Conservation (phyloP, 2,888 invertebrate genomes). For the Chaetoderma sp. region DNA sequence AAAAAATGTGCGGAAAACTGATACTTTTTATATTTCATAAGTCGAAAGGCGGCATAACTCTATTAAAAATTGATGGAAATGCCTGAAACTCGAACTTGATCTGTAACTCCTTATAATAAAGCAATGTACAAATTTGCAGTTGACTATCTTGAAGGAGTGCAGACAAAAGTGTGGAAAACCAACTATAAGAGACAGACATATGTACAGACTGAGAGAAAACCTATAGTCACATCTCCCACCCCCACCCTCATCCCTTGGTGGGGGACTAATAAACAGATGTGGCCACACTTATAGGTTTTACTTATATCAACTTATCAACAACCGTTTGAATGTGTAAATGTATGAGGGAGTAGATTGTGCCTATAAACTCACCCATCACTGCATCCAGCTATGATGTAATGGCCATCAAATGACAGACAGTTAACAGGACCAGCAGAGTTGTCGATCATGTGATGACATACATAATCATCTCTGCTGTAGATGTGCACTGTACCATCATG, state of each 20-base stretch:
- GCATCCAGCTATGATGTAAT: constrained; percentile 48
- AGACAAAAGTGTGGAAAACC: too few relatives aligned
- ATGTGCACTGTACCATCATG: constrained; percentile 58
- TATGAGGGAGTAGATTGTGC: too few relatives aligned
- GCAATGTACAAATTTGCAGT: too few relatives aligned
- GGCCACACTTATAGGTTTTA: not conserved
- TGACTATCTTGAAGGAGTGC: too few relatives aligned
- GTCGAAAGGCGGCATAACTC: too few relatives aligned
- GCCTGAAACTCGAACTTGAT: too few relatives aligned
- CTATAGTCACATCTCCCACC: constrained; percentile 6
- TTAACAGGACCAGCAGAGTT: constrained; percentile 48
- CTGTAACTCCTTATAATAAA: too few relatives aligned
- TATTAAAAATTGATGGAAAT: too few relatives aligned
- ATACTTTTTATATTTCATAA: too few relatives aligned
- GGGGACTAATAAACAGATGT: not conserved
- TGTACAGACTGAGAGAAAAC: constrained; percentile 9
- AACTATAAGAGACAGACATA: constrained; percentile 13
- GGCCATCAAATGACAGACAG: constrained; percentile 47
- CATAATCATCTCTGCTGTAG: constrained; percentile 46
- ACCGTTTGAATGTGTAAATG: not conserved
- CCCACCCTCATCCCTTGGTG: constrained; percentile 6
- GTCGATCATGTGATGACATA: constrained; percentile 42
- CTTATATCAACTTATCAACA: not conserved
- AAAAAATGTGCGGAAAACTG: too few relatives aligned
- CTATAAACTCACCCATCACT: constrained; percentile 53